Conservation (phyloP, 1,140 invertebrate genomes). For the Drosophila sp. region DNA sequence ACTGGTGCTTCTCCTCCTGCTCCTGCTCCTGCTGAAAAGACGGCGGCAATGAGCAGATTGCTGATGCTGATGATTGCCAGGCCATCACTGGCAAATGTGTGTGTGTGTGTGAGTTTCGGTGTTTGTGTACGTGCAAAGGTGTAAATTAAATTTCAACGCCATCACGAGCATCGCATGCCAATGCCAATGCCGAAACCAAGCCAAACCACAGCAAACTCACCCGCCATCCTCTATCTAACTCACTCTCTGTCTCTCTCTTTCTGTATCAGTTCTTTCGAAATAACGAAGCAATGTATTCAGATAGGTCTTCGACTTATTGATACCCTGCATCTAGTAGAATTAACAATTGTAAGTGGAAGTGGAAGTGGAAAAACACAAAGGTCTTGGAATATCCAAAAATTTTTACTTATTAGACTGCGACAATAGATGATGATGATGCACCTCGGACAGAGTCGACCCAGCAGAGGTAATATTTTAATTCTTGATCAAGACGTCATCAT, state of each 20-base stretch:
- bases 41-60: conserved; percentile 12
- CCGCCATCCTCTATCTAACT: background rate
- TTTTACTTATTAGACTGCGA: too few species aligned
- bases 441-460: too few species aligned
- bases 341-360: too few species aligned
- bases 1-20: background rate
- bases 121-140: conserved; percentile 71
- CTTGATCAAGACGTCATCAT: too few species aligned
- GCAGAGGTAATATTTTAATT: too few species aligned
- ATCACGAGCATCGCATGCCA: conserved; percentile 62
- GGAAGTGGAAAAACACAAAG: too few species aligned
- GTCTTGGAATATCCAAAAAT: too few species aligned
- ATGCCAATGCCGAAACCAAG: conserved; percentile 25
- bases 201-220: background rate
- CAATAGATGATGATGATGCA: too few species aligned
- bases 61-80: conserved; percentile 55
- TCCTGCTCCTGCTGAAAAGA: too few species aligned
- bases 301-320: background rate
- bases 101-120: conserved; percentile 31
- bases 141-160: conserved; percentile 77
- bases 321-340: background rate
- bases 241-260: background rate
- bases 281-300: background rate
- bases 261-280: background rate
- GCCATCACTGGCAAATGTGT: conserved; percentile 35